Conservation (phyloP, 2,888 invertebrate species). For the Taenaris catops region DNA sequence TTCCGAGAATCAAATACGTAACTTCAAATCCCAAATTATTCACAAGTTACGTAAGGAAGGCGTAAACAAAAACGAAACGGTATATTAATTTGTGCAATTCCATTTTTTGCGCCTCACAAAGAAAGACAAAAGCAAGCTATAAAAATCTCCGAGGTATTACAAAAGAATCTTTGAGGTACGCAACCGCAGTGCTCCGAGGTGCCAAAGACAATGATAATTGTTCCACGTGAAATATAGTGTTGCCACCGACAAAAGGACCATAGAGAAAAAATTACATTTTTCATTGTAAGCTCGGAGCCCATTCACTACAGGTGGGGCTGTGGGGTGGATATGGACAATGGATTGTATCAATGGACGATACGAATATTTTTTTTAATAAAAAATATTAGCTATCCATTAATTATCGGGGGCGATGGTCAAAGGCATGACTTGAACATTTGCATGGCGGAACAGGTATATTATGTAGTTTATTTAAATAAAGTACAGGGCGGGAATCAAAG, state of each 20-base stretch:
- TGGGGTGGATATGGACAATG: slow-evolving; percentile 61
- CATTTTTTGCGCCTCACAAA: slow-evolving; percentile 6
- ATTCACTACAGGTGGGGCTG: slow-evolving; percentile 73
- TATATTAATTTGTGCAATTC: slow-evolving; percentile 20
- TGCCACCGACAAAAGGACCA: slow-evolving; percentile 72
- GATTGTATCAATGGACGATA: slow-evolving; percentile 68
- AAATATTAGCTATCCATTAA: slow-evolving; percentile 23
- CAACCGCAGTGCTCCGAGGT: slow-evolving; percentile 60
- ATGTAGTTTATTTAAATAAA: too few relatives aligned
- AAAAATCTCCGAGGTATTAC: slow-evolving; percentile 35
- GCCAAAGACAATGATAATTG: slow-evolving; percentile 79
- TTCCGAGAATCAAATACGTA: too few relatives aligned
- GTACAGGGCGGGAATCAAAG: too few relatives aligned
- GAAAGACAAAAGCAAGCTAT: slow-evolving; percentile 24
- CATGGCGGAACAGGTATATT: too few relatives aligned
- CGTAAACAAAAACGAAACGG: too few relatives aligned
- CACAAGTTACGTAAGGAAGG: too few relatives aligned
- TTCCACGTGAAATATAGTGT: slow-evolving; percentile 76
- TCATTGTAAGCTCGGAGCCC: slow-evolving; percentile 63
- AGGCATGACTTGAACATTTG: slow-evolving; percentile 13
- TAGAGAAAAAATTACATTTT: slow-evolving; percentile 65
- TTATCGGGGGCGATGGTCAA: slow-evolving; percentile 18
- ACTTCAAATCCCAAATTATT: too few relatives aligned
- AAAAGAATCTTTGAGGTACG: slow-evolving; percentile 40
- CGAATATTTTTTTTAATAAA: slow-evolving; percentile 25